Evolutionary conservation across 1,140 invertebrate genomes (phyloP), one percentile per base, ranked within the genome.

Genomic region (Geopemphigus sp.): DNA sequence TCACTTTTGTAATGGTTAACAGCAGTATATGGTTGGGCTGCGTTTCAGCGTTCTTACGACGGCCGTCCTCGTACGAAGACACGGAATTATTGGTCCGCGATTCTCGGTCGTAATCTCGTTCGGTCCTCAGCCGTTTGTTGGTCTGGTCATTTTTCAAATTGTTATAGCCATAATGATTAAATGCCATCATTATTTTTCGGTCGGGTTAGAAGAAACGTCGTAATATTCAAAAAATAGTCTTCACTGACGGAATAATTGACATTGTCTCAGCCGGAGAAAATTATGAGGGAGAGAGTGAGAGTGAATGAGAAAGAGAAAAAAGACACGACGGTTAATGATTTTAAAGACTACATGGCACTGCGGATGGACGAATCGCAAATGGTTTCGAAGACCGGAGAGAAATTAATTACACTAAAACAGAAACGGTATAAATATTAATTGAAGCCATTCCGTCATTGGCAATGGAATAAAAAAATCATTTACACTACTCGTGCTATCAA

Each of bases 1-100:
- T 93, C 81, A 96, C 95, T 87, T 98, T 98, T 84, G 96, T 92
- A 85, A 98, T 94, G 84, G 95, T 98, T 87, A 97, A 95, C 80
- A 98, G 90, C 81, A 98, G 89, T 83, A 98, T 93, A 87, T 97
- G 94, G 88, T 98, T 98, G 83, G 92, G 92, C 15, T 70, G 76
- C 26, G 73, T 64, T 45, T 81, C 81, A 5, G 81, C 74, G 57
- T 63, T 45, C 24, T 78, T 78, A 11, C 74, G 74, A 29, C 74
- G 74, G 17, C 74, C 74, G 54, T 78, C 74, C 17, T 78, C 74
- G 39, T 63, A 78, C n/a, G 57, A 50, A 6, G 73, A 78, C 1
- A 57, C 39, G 15, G 74, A 45, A 50, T 22, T 78, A 57, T 61
- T 78, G 22, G 29, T 50, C 1, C 74, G 54, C 4, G 74, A 47